Evolutionary conservation across 2,113 vertebrate species (phyloP).

Genomic region (Tor tambroides): DNA sequence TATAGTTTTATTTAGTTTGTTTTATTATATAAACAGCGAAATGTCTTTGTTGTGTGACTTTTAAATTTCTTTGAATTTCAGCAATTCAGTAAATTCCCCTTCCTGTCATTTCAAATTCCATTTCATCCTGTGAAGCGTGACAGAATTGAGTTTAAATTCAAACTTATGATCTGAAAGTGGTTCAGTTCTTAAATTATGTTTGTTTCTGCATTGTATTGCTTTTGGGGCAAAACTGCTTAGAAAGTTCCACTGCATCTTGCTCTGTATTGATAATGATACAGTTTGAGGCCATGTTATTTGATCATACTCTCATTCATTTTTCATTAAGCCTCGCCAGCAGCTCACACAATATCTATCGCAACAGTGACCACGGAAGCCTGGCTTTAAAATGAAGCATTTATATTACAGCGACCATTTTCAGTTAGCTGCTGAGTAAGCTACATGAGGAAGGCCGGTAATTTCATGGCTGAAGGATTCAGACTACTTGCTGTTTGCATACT

Average conservation of each 20-base stretch:
- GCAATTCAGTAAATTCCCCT: background rate
- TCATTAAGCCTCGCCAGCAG: slow-evolving; percentile 21
- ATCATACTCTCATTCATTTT: slow-evolving; percentile 31
- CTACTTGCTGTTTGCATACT: slow-evolving; percentile 63
- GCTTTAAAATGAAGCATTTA: slow-evolving; percentile 45
- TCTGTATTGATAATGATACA: slow-evolving; percentile 26
- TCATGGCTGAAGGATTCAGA: slow-evolving; percentile 73
- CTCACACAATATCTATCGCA: slow-evolving; percentile 37
- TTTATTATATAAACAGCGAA: too few relatives aligned
- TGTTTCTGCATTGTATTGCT: background rate
- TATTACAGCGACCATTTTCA: slow-evolving; percentile 52
- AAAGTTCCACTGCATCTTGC: slow-evolving; percentile 1
- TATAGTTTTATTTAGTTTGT: too few relatives aligned
- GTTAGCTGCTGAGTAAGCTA: slow-evolving; percentile 70
- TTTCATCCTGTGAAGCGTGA: background rate
- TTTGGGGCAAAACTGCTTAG: background rate
- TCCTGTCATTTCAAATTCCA: background rate
- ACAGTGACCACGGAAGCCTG: slow-evolving; percentile 29
- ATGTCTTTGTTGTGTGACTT: too few relatives aligned
- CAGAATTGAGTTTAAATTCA: background rate
- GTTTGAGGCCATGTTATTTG: slow-evolving; percentile 31
- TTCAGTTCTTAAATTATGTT: background rate
- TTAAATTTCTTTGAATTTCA: background rate
- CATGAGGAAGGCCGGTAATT: slow-evolving; percentile 69
- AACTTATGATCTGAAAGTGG: background rate